Base-by-base conservation (phyloP, 2,888 invertebrate species). In the Craniophora ligustri region DNA sequence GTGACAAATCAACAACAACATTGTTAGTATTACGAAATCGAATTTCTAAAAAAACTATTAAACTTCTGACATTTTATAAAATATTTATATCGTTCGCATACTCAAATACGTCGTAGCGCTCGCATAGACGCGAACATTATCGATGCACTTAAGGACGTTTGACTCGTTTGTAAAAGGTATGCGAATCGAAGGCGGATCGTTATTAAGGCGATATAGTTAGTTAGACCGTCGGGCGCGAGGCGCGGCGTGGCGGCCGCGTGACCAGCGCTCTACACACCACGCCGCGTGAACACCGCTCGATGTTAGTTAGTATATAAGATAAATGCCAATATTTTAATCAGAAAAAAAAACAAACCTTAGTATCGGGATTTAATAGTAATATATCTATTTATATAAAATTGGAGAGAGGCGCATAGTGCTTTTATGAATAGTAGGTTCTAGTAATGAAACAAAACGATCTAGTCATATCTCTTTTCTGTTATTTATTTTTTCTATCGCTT, bases 391-490 rank as follows among this genome's bases (percentile, higher is more conserved):
- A 92, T 92, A 91, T 89, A 86, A 90, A 85, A 89, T 90, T 87
- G 91, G 84, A 91, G 88, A 92, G 89, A 90, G 85, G 92, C 91
- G 93, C 92, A 91, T 93, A 93, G 93, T 92, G 93, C 93, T 92
- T 93, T 87, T 92, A 92, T 91, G 88, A 89, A 67, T 67, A 89
- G 90, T 93, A 93, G 92, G 81, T 87, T 81, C 84, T 92, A 92
- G 91, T 83, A 85, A 80, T 84, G 88, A 88, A 88, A 89, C 91
- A 88, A 89, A 88, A 88, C 82, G 78, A 90, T 91, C 93, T 93
- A 93, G 93, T 93, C 93, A 93, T 93, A 93, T 93, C 92, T 88
- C 79, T 82, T 88, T 92, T 86, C 86, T 85, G 87, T 90, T 89
- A 83, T 84, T 88, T 88, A 81, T 86, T 89, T 87, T 88, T 81